Percentiles rank a stretch among this genome's conserved stretches.
These are phyloP conservation scores for Pelobates cultripes DNA, from an alignment of 2,797 vertebrate genomes.

Conservation along the genomic window DNA sequence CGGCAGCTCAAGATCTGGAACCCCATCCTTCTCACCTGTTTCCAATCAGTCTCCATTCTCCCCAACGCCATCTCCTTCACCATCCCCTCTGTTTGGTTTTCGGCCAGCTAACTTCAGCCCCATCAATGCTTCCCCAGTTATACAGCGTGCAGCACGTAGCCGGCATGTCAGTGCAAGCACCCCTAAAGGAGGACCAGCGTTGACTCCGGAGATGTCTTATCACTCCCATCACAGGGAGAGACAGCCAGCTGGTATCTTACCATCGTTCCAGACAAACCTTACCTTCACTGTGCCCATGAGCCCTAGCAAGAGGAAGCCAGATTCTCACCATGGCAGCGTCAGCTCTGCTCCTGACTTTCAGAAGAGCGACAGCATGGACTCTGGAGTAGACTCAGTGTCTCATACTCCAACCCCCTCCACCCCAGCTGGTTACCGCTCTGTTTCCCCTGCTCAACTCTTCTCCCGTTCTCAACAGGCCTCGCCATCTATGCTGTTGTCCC, in stretches of 20 bases:
- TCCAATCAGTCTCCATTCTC: slow-evolving; percentile 92
- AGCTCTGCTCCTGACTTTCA: slow-evolving; percentile 77
- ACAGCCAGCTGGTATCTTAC: slow-evolving; percentile 77
- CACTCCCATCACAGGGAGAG: slow-evolving; percentile 77
- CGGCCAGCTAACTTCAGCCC: slow-evolving; percentile 90
- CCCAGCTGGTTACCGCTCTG: slow-evolving; percentile 66
- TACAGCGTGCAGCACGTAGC: slow-evolving; percentile 77
- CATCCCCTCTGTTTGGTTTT: slow-evolving; percentile 90
- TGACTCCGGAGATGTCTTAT: slow-evolving; percentile 70
- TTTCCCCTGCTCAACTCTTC: slow-evolving; percentile 71
- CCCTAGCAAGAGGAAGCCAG: slow-evolving; percentile 84
- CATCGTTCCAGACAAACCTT: slow-evolving; percentile 84
- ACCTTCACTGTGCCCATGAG: slow-evolving; percentile 92
- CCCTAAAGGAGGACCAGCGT: slow-evolving; percentile 64
- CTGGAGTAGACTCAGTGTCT: slow-evolving; percentile 77
- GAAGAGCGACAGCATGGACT: slow-evolving; percentile 72
- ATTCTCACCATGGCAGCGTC: slow-evolving; percentile 73
- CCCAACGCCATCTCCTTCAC: slow-evolving; percentile 86
- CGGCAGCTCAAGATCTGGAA: slow-evolving; percentile 88
- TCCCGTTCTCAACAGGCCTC: slow-evolving; percentile 76
- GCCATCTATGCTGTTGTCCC: slow-evolving; percentile 85
- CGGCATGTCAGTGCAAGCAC: slow-evolving; percentile 82
- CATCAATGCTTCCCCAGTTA: slow-evolving; percentile 82
- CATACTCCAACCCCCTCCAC: slow-evolving; percentile 75
- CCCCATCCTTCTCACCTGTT: slow-evolving; percentile 88